Percentiles rank a stretch among this genome's conserved stretches.
Conservation (phyloP, 2,888 invertebrate genomes). For the Xestia ashworthii region DNA sequence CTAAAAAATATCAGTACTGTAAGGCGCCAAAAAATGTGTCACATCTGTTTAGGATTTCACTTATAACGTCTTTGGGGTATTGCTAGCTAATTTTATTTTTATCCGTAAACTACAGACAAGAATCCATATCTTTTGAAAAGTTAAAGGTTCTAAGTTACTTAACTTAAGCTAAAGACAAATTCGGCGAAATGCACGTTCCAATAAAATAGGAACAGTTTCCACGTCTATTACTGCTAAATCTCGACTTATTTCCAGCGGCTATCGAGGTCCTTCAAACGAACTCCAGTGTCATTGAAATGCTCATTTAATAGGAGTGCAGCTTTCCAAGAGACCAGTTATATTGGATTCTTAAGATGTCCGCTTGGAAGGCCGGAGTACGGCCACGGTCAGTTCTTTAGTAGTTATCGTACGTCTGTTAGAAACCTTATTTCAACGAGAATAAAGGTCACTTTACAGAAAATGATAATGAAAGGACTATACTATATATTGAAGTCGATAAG, state of each 20-base stretch:
- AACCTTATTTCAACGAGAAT: neutral
- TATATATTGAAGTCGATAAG: slow-evolving; percentile 4
- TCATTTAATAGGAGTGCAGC: slow-evolving; percentile 53
- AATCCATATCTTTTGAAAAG: neutral
- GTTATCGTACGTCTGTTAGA: neutral
- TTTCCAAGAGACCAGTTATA: slow-evolving; percentile 44
- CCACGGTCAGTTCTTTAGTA: neutral
- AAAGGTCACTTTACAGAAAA: neutral
- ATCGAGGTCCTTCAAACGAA: slow-evolving; percentile 37
- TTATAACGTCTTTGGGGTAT: neutral
- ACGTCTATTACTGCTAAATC: slow-evolving; percentile 24
- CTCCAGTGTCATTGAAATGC: slow-evolving; percentile 58
- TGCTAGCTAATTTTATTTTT: neutral
- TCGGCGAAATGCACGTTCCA: neutral
- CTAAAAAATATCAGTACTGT: neutral
- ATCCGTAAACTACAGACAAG: neutral
- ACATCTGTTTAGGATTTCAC: neutral
- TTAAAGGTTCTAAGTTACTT: neutral
- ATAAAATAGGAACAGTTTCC: slow-evolving; percentile 6
- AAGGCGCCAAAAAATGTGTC: neutral
- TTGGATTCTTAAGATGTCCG: slow-evolving; percentile 44
- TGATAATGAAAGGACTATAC: neutral
- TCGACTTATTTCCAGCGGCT: slow-evolving; percentile 26
- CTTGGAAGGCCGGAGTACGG: slow-evolving; percentile 10
- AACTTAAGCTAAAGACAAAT: neutral